Conservation (phyloP, 2,888 invertebrate genomes). For the Drosophila neonasuta region DNA sequence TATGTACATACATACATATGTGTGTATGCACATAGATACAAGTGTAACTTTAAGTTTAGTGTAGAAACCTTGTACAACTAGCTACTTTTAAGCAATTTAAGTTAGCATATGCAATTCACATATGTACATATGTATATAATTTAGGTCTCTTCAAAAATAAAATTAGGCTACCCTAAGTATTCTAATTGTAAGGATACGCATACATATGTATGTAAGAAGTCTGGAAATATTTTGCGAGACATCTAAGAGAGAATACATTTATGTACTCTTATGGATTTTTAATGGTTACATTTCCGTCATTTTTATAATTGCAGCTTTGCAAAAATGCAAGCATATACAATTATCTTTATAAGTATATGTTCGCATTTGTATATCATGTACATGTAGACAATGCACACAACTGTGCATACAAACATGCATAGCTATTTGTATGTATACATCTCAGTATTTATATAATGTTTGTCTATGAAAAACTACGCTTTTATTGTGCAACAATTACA, state of each 20-base stretch:
- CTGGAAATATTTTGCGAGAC: background rate
- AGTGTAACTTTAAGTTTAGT: background rate
- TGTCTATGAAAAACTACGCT: background rate
- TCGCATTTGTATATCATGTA: background rate
- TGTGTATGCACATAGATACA: background rate
- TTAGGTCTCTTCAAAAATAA: background rate
- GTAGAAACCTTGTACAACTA: background rate
- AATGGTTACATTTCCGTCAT: slow-evolving; percentile 22
- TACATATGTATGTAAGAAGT: background rate
- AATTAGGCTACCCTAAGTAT: background rate
- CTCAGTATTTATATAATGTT: background rate
- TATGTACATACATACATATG: background rate
- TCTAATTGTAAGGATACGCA: background rate
- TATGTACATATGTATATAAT: background rate
- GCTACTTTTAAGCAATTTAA: background rate
- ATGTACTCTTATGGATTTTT: slow-evolving; percentile 9
- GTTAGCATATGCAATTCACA: background rate
- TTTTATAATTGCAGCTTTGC: background rate
- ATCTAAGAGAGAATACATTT: background rate
- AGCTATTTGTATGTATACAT: background rate
- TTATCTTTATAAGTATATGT: background rate
- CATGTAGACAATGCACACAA: background rate
- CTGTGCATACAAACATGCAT: background rate
- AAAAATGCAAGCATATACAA: background rate
- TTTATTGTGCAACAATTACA: background rate